These are phyloP conservation scores for Regulus satrapa DNA, from an alignment of 2,113 vertebrate species.

Conservation along the genomic window DNA sequence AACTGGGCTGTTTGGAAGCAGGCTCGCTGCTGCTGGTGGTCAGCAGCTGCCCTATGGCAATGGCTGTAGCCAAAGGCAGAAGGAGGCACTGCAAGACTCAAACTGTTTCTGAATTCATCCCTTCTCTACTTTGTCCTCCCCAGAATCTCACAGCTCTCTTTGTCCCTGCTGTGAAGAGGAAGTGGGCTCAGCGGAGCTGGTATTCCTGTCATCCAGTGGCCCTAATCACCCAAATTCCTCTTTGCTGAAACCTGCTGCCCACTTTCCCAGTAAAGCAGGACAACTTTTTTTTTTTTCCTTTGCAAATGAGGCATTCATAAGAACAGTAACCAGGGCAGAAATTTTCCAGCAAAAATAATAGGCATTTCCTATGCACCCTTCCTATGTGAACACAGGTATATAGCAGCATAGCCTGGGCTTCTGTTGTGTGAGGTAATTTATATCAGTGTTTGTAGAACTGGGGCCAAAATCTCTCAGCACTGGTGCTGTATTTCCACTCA, in stretches of 20 bases:
- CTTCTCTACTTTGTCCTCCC: neutral
- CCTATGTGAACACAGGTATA: neutral
- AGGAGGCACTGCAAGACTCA: neutral
- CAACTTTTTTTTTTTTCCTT: neutral
- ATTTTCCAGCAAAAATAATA: neutral
- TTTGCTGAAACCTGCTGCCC: neutral
- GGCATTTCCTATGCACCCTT: neutral
- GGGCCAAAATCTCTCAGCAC: constrained; percentile 8
- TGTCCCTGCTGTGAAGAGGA: neutral
- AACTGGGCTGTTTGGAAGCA: neutral
- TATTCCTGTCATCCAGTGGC: neutral
- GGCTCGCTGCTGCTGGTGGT: neutral
- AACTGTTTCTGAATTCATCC: neutral
- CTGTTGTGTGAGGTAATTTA: neutral
- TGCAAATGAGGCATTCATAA: neutral
- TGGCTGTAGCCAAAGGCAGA: neutral
- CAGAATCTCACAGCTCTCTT: neutral
- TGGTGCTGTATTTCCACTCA: constrained; percentile 50
- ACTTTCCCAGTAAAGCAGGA: neutral
- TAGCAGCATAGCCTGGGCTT: neutral
- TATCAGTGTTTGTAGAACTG: neutral
- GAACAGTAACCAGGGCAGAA: neutral
- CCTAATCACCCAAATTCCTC: neutral
- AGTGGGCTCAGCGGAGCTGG: neutral
- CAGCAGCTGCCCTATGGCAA: neutral